These are phyloP conservation scores for Parapsyche elsis DNA, from an alignment of 1,140 invertebrate genomes.

Conservation along the genomic window DNA sequence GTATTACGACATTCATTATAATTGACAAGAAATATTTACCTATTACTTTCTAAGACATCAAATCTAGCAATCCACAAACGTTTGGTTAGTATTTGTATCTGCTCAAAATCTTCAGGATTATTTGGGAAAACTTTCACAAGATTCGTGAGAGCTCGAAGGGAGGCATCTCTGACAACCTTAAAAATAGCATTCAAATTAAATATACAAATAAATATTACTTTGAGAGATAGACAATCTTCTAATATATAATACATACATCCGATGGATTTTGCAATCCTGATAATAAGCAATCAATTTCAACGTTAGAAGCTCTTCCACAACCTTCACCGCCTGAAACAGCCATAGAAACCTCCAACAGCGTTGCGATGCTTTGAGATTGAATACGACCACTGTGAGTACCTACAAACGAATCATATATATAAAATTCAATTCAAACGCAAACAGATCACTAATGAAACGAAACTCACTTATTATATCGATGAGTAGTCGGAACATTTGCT, in stretches of 20 bases:
- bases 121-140: conserved; percentile 74
- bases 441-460: conserved; percentile 1
- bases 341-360: conserved; percentile 80
- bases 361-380: conserved; percentile 80
- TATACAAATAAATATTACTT: no score
- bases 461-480: conserved; percentile 81
- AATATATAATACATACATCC: conserved; percentile 56
- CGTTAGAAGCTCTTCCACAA: conserved; percentile 70
- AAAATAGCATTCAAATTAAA: conserved; percentile 45
- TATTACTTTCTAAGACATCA: conserved; percentile 77
- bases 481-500: conserved; percentile 83
- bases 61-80: conserved; percentile 83
- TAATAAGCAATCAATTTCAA: conserved; percentile 82
- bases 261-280: conserved; percentile 78
- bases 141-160: conserved; percentile 77
- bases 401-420: conserved; percentile 53
- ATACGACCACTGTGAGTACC: conserved; percentile 74
- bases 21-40: conserved; percentile 58
- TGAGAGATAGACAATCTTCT: no score
- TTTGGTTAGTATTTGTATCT: conserved; percentile 73
- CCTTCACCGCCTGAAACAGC: conserved; percentile 74
- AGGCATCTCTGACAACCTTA: conserved; percentile 82
- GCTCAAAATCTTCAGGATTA: conserved; percentile 70
- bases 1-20: background rate
- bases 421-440: background rate